Evolutionary conservation across 2,888 invertebrate genomes (phyloP).

Genomic region (Eupithecia insigniata): DNA sequence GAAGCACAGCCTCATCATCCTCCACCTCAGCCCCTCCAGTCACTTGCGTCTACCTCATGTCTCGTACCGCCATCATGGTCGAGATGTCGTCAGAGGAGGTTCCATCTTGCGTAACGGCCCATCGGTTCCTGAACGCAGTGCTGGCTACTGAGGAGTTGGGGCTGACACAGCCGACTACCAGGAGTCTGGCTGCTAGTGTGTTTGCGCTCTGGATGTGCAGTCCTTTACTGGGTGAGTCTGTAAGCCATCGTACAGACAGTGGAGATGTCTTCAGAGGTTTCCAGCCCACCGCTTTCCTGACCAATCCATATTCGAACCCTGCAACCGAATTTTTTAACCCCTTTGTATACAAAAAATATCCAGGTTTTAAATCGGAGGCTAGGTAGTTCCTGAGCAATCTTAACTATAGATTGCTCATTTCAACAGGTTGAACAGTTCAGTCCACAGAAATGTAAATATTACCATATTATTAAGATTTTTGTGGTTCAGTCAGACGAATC

Average conservation of each 20-base stretch:
- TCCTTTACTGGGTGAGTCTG: slow-evolving; percentile 88
- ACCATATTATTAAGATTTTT: too few relatives aligned
- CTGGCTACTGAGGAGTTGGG: slow-evolving; percentile 88
- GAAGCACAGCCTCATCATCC: slow-evolving; percentile 72
- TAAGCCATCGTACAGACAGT: not conserved
- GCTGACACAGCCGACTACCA: slow-evolving; percentile 88
- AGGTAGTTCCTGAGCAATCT: too few relatives aligned
- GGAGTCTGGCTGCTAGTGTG: slow-evolving; percentile 90
- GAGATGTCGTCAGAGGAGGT: slow-evolving; percentile 86
- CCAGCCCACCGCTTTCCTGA: slow-evolving; percentile 55
- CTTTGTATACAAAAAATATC: too few relatives aligned
- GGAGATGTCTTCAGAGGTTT: slow-evolving; percentile 56
- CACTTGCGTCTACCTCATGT: slow-evolving; percentile 92
- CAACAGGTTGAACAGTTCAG: too few relatives aligned
- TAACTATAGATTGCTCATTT: too few relatives aligned
- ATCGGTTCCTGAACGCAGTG: slow-evolving; percentile 72
- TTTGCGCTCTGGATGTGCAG: slow-evolving; percentile 98
- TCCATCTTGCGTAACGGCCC: slow-evolving; percentile 69
- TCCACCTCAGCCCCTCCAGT: slow-evolving; percentile 83
- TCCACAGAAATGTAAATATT: too few relatives aligned
- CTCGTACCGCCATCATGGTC: slow-evolving; percentile 91
- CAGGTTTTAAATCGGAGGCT: too few relatives aligned
- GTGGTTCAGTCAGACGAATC: too few relatives aligned
- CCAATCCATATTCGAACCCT: too few relatives aligned
- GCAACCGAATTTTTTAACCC: too few relatives aligned